Evolutionary conservation across 2,888 invertebrate genomes (phyloP).

Genomic region (Polyommatus icarus): DNA sequence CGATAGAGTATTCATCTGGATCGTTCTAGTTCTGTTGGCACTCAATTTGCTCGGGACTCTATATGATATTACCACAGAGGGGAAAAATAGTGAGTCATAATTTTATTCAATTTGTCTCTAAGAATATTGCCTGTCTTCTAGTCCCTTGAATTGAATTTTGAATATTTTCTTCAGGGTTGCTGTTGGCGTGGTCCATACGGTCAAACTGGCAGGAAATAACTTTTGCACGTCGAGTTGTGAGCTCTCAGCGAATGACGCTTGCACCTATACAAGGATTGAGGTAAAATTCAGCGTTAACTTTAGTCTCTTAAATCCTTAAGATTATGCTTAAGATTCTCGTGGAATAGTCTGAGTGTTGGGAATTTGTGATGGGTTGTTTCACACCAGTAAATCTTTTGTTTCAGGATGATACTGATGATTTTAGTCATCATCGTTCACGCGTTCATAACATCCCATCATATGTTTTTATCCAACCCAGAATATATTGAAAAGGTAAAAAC

Average conservation of each 20-base stretch:
- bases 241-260: not conserved
- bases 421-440: not conserved
- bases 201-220: not conserved
- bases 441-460: not conserved
- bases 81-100: not conserved
- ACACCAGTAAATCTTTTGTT: not conserved
- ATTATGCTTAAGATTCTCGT: too few species aligned
- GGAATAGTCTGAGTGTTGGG: not conserved
- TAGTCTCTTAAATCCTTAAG: too few species aligned
- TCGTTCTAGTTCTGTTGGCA: conserved; percentile 44
- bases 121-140: not conserved
- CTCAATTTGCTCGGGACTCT: conserved; percentile 53
- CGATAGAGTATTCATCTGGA: conserved; percentile 43
- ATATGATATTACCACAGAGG: conserved; percentile 46
- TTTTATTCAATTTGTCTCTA: not conserved
- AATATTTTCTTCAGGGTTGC: not conserved
- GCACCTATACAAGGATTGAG: conserved; percentile 13
- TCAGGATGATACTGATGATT: not conserved
- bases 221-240: not conserved
- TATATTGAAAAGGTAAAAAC: conserved; percentile 5
- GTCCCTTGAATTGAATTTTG: not conserved
- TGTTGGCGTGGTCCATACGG: not conserved
- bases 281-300: not conserved
- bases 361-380: not conserved
- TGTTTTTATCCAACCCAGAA: not conserved